A percentile compares a stretch with the other conserved stretches of the same genome.
Conservation (phyloP, 2,113 vertebrate species). For the Psittacula cyanocephala region DNA sequence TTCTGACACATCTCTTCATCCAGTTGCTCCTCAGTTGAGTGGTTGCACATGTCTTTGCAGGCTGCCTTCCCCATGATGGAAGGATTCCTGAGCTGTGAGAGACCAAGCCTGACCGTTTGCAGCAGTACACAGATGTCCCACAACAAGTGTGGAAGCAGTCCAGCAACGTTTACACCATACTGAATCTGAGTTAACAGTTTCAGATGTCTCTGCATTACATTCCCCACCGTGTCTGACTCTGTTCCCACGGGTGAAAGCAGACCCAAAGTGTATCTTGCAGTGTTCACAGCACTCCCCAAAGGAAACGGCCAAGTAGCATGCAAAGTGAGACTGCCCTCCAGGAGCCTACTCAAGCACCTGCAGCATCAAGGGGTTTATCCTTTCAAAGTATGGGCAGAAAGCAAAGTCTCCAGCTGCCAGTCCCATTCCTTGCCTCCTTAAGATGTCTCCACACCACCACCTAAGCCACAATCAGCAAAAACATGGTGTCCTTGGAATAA, state of each 20-base stretch:
- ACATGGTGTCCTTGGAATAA: background rate
- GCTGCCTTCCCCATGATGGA: background rate
- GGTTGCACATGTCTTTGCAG: background rate
- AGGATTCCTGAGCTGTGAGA: slow-evolving; percentile 8
- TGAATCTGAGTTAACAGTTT: background rate
- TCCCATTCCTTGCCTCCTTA: background rate
- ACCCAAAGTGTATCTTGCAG: background rate
- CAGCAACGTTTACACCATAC: background rate
- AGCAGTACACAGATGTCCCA: background rate
- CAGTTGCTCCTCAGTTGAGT: background rate
- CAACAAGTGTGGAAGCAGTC: background rate
- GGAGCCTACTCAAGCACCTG: background rate
- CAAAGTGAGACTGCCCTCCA: background rate
- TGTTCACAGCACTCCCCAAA: background rate
- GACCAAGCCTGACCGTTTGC: background rate
- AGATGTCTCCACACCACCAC: background rate
- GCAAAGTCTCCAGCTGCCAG: background rate
- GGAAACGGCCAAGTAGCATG: background rate
- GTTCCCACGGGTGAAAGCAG: background rate
- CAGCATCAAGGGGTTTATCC: background rate
- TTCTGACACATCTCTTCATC: background rate
- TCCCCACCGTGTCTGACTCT: background rate
- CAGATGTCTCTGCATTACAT: background rate
- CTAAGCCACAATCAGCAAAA: background rate
- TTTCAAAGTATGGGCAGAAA: background rate